Conservation (phyloP, 2,888 invertebrate genomes). For the Perithous albicinctus region DNA sequence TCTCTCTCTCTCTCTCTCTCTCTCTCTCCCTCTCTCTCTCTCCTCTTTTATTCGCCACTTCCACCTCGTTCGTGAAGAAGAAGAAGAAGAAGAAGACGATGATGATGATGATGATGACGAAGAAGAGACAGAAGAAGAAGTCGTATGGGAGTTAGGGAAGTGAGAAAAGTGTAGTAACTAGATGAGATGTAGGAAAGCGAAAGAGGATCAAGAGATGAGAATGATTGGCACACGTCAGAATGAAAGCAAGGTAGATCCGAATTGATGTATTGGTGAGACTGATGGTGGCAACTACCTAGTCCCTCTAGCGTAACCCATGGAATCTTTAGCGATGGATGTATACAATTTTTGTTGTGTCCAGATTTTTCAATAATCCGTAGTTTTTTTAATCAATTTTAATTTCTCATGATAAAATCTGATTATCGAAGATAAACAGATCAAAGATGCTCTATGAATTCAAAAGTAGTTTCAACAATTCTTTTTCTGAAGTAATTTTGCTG, state of each 20-base stretch:
- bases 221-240: not conserved
- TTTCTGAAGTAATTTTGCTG: too few species aligned
- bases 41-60: too few species aligned
- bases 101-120: not conserved
- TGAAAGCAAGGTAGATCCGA: slow-evolving; percentile 18
- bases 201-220: not conserved
- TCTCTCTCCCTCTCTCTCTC: slow-evolving; percentile 29
- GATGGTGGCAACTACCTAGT: slow-evolving; percentile 13
- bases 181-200: not conserved
- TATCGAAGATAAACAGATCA: too few species aligned
- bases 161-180: slow-evolving; percentile 28
- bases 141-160: slow-evolving; percentile 4
- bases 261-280: slow-evolving; percentile 35
- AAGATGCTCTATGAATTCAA: too few species aligned
- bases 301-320: too few species aligned
- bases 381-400: too few species aligned
- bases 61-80: slow-evolving; percentile 21
- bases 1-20: slow-evolving; percentile 33
- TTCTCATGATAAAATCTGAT: too few species aligned
- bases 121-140: not conserved
- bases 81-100: not conserved
- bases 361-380: too few species aligned
- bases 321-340: too few species aligned
- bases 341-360: too few species aligned
- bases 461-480: too few species aligned